A percentile compares a stretch with the other conserved stretches of the same genome.
Evolutionary conservation across 2,113 vertebrate genomes (phyloP).

Genomic region (Trogon melanurus): DNA sequence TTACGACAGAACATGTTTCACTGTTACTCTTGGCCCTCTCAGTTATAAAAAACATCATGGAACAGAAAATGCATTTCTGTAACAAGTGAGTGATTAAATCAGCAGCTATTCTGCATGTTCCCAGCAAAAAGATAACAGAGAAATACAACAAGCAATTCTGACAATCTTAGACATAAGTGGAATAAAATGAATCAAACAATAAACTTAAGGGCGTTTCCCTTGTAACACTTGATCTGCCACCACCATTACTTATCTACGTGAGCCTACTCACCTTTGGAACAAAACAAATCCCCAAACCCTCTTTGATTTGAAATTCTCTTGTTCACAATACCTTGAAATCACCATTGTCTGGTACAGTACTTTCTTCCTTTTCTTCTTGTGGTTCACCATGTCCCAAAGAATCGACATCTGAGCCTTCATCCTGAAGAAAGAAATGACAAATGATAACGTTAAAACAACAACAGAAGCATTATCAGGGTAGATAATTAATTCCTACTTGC

Average conservation of each 20-base stretch:
- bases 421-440: background rate
- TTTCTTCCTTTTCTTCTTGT: background rate
- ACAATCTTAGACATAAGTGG: background rate
- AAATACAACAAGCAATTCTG: background rate
- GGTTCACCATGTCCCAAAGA: background rate
- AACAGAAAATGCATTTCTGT: background rate
- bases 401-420: background rate
- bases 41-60: background rate
- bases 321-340: constrained; percentile 61
- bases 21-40: background rate
- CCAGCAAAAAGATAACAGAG: background rate
- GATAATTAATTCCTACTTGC: background rate
- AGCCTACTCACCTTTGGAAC: background rate
- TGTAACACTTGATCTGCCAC: background rate
- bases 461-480: background rate
- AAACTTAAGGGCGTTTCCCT: background rate
- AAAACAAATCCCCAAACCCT: background rate
- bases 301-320: background rate
- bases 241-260: background rate
- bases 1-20: background rate
- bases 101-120: background rate
- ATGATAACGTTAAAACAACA: background rate
- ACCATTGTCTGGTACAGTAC: background rate
- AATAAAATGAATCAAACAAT: background rate
- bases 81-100: background rate